Conservation (phyloP, 2,113 vertebrate genomes). For the Anseranas semipalmata region DNA sequence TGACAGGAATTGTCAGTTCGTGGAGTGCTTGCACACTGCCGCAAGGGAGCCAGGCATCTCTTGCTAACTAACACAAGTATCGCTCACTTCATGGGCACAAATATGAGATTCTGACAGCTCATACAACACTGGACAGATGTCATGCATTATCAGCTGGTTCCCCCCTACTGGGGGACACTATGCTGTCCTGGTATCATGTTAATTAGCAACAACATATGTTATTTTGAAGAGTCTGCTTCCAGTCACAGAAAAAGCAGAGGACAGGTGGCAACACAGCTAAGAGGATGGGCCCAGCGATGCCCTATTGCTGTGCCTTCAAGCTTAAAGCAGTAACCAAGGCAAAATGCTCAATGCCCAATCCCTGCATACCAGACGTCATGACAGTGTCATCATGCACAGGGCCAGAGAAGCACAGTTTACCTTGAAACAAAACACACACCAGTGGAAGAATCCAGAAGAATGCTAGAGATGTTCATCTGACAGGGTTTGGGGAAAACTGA, state of each 20-base stretch:
- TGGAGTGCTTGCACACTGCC: background rate
- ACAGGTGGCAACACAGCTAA: background rate
- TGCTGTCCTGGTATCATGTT: background rate
- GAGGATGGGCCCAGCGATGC: background rate
- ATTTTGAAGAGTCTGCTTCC: background rate
- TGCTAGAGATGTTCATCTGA: background rate
- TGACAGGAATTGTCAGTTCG: background rate
- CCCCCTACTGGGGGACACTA: background rate
- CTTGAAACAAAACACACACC: background rate
- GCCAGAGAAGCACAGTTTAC: background rate
- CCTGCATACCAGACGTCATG: background rate
- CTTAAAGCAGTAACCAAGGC: background rate
- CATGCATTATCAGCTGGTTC: background rate
- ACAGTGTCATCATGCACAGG: background rate
- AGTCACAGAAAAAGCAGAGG: background rate
- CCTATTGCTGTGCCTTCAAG: background rate
- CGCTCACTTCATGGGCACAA: background rate
- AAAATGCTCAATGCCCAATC: accelerated
- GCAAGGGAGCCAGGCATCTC: background rate
- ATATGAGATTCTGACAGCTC: background rate
- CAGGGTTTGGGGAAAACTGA: background rate
- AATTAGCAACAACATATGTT: background rate
- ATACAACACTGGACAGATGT: background rate
- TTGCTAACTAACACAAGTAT: background rate
- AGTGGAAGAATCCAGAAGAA: background rate